A percentile compares a stretch with the other conserved stretches of the same genome.
These are phyloP conservation scores for Maconellicoccus hirsutus DNA, from an alignment of 1,140 invertebrate species.

Conservation along the genomic window DNA sequence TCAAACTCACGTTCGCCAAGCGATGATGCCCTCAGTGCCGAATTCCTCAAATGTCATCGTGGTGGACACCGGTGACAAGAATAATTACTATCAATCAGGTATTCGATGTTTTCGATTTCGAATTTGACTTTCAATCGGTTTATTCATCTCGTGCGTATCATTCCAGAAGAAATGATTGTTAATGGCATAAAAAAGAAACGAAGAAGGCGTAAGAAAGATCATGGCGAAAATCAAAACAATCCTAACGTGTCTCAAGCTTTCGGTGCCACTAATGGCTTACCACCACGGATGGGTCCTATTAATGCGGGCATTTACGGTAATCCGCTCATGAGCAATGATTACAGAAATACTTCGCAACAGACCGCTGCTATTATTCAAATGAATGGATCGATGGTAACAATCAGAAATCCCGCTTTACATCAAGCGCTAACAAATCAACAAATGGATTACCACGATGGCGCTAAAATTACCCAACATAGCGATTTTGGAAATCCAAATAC, in stretches of 20 bases:
- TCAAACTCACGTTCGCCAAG: background rate
- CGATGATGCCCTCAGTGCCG: background rate
- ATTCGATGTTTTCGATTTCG: background rate
- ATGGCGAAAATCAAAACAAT: background rate
- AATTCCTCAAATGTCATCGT: slow-evolving; percentile 4
- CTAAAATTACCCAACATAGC: background rate
- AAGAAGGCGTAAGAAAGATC: background rate
- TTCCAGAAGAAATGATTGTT: background rate
- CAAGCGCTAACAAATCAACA: background rate
- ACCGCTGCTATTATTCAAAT: slow-evolving; percentile 52
- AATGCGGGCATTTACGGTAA: background rate
- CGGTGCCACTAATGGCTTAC: background rate
- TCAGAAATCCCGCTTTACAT: slow-evolving; percentile 47
- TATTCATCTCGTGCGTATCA: background rate
- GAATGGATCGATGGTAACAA: slow-evolving; percentile 67
- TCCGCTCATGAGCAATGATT: background rate
- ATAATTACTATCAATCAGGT: slow-evolving; percentile 14
- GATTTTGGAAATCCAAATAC: background rate
- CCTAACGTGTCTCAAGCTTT: background rate
- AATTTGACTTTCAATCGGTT: no score
- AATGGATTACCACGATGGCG: slow-evolving; percentile 1
- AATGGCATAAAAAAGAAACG: background rate
- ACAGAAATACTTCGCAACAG: slow-evolving; percentile 4
- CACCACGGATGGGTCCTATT: background rate
- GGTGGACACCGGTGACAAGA: background rate